Evolutionary conservation across 2,113 vertebrate species (phyloP).

Genomic region (Cyanoderma ruficeps): DNA sequence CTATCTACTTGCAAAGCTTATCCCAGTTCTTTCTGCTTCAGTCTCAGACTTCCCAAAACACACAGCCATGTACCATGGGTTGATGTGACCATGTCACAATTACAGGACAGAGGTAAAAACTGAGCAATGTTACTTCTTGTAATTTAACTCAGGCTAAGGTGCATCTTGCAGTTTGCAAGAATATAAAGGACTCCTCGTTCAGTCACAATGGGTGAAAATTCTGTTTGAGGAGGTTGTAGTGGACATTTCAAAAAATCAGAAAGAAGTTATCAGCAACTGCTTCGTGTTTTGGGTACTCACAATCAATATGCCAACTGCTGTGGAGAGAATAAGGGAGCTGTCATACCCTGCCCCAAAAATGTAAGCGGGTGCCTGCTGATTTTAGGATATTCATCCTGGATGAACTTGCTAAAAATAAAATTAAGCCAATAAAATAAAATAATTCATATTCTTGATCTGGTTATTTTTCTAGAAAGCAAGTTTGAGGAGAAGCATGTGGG

Average conservation of each 20-base stretch:
- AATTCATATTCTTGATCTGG: background rate
- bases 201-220: background rate
- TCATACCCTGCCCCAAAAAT: conserved; percentile 81
- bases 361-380: conserved; percentile 77
- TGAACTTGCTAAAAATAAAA: conserved; percentile 81
- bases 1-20: background rate
- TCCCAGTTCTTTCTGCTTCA: background rate
- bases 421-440: background rate
- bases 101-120: background rate
- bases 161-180: background rate
- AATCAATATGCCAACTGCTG: conserved; percentile 79
- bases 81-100: background rate
- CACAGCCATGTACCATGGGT: background rate
- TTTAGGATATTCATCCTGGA: conserved; percentile 85
- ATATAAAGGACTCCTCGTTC: background rate
- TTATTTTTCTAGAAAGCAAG: background rate
- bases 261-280: background rate
- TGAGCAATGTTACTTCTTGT: background rate
- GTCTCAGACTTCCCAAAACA: background rate
- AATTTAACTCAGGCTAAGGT: background rate
- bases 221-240: background rate
- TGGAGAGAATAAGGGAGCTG: conserved; percentile 78
- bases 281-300: conserved; percentile 56
- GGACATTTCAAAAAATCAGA: background rate
- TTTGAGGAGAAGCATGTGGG: background rate